Evolutionary conservation across 2,113 vertebrate genomes (phyloP), one percentile per base, ranked within the genome.

Genomic region (Rafetus swinhoei): DNA sequence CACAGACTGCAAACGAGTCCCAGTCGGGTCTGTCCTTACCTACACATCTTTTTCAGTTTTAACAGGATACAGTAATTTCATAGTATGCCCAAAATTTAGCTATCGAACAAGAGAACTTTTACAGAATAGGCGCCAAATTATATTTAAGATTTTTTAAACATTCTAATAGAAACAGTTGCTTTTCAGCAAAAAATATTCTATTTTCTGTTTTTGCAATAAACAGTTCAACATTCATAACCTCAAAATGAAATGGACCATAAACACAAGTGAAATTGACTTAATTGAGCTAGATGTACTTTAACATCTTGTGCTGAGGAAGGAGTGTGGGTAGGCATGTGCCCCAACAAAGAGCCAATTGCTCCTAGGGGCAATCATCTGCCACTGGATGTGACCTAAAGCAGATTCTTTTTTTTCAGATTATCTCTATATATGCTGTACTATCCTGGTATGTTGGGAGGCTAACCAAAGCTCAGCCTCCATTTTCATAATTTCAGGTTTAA

Each of bases 341-440:
- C 60, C 1, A 18, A 60, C 7, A 55, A 94, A 82, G 69, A 57
- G 56, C 9, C 65, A 85, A 27, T 2, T 90, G n/a, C 9, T 92
- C 32, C 5, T 50, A 9, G 53, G 59, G 18, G 32, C 45, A 87
- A 15, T 92, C 89, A 80, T 90, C 88, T 90, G 6, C 7, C 88
- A 54, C 83, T 88, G n/a, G 86, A 2, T 9, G 8, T 60, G 62
- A 22, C n/a, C 86, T 82, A 29, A 13, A 92, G 21, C 9, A 84
- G 79, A 85, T 85, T 92, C 86, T 83, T 83, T 54, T 72, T 14
- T 94, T 87, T 69, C 25, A 87, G 88, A 88, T 95, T 86, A 45
- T 94, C 60, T 45, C 12, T 25, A 2, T 59, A 50, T 7, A 2
- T 84, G 59, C 57, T 84, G 11, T 79, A 39, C 18, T 15, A 1